Base-by-base conservation (phyloP, 2,888 invertebrate species). In the Pseudeuparius sepicola region DNA sequence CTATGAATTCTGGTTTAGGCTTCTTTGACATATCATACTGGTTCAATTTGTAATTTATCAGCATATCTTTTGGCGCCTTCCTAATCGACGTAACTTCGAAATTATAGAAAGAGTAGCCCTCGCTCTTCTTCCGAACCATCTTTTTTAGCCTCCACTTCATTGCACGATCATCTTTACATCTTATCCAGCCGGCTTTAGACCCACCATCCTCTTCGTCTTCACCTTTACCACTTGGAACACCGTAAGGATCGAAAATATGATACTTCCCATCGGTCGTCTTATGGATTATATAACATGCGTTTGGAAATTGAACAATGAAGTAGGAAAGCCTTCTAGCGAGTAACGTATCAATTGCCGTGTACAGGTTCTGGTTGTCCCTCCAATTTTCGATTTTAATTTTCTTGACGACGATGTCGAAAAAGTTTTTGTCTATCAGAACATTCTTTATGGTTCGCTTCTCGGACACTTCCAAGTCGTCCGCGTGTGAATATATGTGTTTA, bases 241-340 rank as follows among this genome's bases (percentile, higher is more conserved):
- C 52, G 45, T 76, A 75, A 0, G 78, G 70, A 54, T 78, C 75
- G 47, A 78, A 79, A 2, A 78, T 50, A 48, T 78, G 75, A 44
- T 62, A 74, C 34, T 57, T 66, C 6, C 70, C 68, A 26, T 72
- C 70, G 1, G 57, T 55, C 7, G 45, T 33, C 39, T 68, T 67
- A 42, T 70, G 71, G 13, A 78, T 53, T 0, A 73, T 73, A 53
- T 70, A 65, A 44, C 70, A 71, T 17, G 66, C 64, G 33, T 68
- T 63, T 0, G 70, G 63, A 40, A 71, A 73, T 45, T 69, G 68
- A 9, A 78, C 51, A 12, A 79, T 59, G 17, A 77, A 66, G 48
- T 74, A 75, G 10, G 67, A 59, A 20, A 71, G 59, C 44, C 66
- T 60, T 34, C 55, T 59, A 1, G 38, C 36, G 24, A 59, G 34